phyloP scores from a whole-genome alignment of 2,113 vertebrate species.

The Tenebrosternarchus preto region DNA sequence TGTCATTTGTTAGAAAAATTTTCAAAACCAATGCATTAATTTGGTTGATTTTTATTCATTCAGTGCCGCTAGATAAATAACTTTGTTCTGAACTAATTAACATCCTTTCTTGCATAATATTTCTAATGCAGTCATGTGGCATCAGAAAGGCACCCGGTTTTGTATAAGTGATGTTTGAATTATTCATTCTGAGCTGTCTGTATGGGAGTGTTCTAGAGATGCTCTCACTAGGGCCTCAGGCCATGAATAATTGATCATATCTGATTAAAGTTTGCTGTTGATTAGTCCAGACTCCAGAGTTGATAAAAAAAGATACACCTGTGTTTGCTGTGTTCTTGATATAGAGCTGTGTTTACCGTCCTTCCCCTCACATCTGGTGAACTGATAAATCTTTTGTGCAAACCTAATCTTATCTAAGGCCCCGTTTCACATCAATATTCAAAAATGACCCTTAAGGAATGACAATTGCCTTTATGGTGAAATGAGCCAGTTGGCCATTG shows the following conservation, averaged over 20 bases:
- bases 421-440: neutral
- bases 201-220: slow-evolving; percentile 74
- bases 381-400: slow-evolving; percentile 42
- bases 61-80: slow-evolving; percentile 48
- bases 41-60: slow-evolving; percentile 47
- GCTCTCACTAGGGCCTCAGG: slow-evolving; percentile 72
- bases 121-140: slow-evolving; percentile 77
- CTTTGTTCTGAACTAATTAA: slow-evolving; percentile 67
- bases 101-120: slow-evolving; percentile 75
- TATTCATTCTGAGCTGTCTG: slow-evolving; percentile 76
- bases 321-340: slow-evolving; percentile 71
- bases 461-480: neutral
- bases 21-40: slow-evolving; percentile 8
- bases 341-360: slow-evolving; percentile 46
- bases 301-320: slow-evolving; percentile 75
- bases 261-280: slow-evolving; percentile 82
- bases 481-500: neutral
- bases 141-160: slow-evolving; percentile 76
- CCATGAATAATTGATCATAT: slow-evolving; percentile 82
- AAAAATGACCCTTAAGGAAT: neutral
- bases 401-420: neutral
- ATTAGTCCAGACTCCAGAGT: slow-evolving; percentile 75
- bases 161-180: slow-evolving; percentile 79
- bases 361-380: slow-evolving; percentile 47
- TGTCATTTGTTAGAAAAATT: slow-evolving; percentile 8